Base-by-base conservation (phyloP, 2,797 vertebrate species). In the Staurois parvus region DNA sequence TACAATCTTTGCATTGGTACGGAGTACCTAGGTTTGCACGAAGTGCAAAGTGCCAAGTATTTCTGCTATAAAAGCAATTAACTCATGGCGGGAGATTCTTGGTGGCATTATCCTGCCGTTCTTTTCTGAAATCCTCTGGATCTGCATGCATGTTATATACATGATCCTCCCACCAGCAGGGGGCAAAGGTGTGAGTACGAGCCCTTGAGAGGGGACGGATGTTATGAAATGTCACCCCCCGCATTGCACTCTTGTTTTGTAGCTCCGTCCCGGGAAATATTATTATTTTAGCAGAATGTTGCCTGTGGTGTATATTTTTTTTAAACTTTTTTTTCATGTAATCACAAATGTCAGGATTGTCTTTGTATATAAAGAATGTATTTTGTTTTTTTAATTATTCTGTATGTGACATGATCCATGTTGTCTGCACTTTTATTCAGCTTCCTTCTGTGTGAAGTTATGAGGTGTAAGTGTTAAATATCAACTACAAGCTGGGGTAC, bases 271-370 rank as follows among this genome's bases (percentile, higher is more conserved):
- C 72, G 24, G 19, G 24, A 62, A 45, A 45, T 13, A 13, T 45
- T 45, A 45, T 13, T 13, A 13, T 45, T 45, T 45, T 45, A 4
- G 2, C 28, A 29, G 9, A 32, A 29, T 28, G 12, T 59, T 29
- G n/a, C 32, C 28, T 45, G 9, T 45, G 56, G 19, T 90, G 90
- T 93, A 87, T 9, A 37, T 37, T 37, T 37, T 34, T 37, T 37
- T n/a, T n/a, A n/a, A 10, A 37, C 37, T 9, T 37, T 37, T 92
- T 5, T 91, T 90, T 91, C 91, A 89, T 91, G 76, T 91, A 88
- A 83, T 86, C 68, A 15, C 2, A n/a, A 72, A 30, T 29, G 45
- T 62, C 56, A 62, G 48, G 70, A 75, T 79, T 66, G 69, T 72
- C 29, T n/a, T 48, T 81, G 72, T 70, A 76, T 81, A 85, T 85